Conservation (phyloP, 2,113 vertebrate species). For the Leptodactylus fuscus region DNA sequence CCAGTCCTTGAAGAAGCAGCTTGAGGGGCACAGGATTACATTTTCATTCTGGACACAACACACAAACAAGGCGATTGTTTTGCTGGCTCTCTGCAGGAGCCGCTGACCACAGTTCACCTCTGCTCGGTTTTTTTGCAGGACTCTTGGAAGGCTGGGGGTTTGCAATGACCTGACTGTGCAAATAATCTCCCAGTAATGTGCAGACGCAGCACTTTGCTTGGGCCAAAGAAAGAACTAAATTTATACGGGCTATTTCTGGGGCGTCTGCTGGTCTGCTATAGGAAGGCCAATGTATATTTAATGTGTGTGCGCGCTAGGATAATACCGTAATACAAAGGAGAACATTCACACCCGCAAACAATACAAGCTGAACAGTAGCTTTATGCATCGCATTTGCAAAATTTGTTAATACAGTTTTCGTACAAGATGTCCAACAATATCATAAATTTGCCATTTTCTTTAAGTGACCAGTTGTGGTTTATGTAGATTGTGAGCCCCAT, state of each 20-base stretch:
- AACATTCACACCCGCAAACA: conserved; percentile 11
- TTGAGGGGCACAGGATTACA: conserved; percentile 7
- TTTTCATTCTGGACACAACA: conserved; percentile 50
- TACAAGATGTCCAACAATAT: too few species aligned
- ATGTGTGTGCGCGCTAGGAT: neutral
- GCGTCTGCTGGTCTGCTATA: conserved; percentile 13
- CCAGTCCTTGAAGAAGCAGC: conserved; percentile 17
- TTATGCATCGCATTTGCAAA: neutral
- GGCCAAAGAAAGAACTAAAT: conserved; percentile 42
- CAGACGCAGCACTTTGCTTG: conserved; percentile 51
- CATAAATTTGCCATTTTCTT: too few species aligned
- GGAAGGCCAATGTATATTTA: conserved; percentile 33
- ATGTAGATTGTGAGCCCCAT: too few species aligned
- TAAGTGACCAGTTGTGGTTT: too few species aligned
- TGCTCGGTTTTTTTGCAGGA: conserved; percentile 16
- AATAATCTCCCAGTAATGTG: conserved; percentile 48
- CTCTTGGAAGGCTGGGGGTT: conserved; percentile 51
- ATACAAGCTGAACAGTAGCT: neutral
- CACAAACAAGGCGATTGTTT: conserved; percentile 49
- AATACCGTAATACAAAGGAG: neutral
- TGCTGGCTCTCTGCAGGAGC: conserved; percentile 17
- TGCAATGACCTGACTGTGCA: conserved; percentile 56
- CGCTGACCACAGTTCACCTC: conserved; percentile 48
- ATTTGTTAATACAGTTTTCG: too few species aligned
- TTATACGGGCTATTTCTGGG: conserved; percentile 43